phyloP scores from a whole-genome alignment of 2,113 vertebrate genomes.

The Phaethornis superciliosus region DNA sequence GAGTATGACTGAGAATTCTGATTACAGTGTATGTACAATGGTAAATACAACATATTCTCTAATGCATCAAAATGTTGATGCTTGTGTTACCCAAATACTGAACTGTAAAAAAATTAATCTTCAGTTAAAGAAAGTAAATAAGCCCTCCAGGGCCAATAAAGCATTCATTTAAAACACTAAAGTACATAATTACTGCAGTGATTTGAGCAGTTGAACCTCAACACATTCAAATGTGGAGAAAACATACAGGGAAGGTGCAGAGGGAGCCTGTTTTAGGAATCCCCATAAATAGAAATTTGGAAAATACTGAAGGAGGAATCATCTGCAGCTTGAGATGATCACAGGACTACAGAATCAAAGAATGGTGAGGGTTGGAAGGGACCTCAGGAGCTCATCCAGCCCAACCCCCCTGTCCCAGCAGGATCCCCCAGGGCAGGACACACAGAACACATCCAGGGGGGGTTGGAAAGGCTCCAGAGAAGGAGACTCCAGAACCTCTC shows the following conservation, averaged over 20 bases:
- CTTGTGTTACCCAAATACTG: not conserved
- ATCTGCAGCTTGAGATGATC: not conserved
- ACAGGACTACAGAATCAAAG: too few species aligned
- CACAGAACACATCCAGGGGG: too few species aligned
- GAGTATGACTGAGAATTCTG: not conserved
- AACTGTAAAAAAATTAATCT: conserved; percentile 13
- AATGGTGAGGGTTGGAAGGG: too few species aligned
- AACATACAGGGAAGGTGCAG: not conserved
- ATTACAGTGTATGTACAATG: not conserved
- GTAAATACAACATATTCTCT: not conserved
- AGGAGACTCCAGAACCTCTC: too few species aligned
- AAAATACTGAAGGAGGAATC: not conserved
- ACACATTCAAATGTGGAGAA: not conserved
- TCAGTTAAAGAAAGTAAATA: conserved; percentile 16
- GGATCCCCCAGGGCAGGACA: too few species aligned
- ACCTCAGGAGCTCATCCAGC: too few species aligned
- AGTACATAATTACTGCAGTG: not conserved
- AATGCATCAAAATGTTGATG: not conserved
- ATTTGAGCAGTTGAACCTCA: not conserved
- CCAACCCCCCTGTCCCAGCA: too few species aligned
- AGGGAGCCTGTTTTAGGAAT: not conserved
- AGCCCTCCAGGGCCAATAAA: not conserved
- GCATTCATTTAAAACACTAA: not conserved
- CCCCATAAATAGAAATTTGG: not conserved
- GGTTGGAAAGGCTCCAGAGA: too few species aligned